Percentiles rank a stretch among this genome's conserved stretches.
phyloP scores from a whole-genome alignment of 2,888 invertebrate genomes.

The Philhelius pedissequus region DNA sequence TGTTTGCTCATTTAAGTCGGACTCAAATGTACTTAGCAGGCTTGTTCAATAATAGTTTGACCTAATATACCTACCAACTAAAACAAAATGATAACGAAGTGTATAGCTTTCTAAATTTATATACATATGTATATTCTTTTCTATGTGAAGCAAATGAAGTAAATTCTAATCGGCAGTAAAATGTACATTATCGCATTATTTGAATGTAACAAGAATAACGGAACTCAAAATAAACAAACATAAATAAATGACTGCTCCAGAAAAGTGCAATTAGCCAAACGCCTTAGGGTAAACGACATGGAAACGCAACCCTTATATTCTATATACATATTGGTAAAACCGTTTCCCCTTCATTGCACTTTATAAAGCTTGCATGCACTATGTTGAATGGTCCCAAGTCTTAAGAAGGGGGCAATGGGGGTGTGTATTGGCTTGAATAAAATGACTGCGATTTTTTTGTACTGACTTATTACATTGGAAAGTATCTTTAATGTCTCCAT shows the following conservation, averaged over 20 bases:
- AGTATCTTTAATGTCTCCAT: slow-evolving; percentile 6
- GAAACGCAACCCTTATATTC: slow-evolving; percentile 57
- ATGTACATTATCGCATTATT: slow-evolving; percentile 66
- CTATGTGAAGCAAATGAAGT: slow-evolving; percentile 33
- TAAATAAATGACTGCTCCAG: slow-evolving; percentile 55
- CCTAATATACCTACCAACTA: too few relatives aligned
- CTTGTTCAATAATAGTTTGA: too few relatives aligned
- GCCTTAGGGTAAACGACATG: slow-evolving; percentile 64
- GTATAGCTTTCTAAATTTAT: too few relatives aligned
- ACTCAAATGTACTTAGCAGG: too few relatives aligned
- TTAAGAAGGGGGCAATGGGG: neutral
- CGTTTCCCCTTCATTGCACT: slow-evolving; percentile 54
- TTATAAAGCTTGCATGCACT: slow-evolving; percentile 19
- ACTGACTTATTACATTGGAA: slow-evolving; percentile 26
- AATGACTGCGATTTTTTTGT: slow-evolving; percentile 48
- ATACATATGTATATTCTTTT: neutral
- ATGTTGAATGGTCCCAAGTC: neutral
- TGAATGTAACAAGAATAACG: slow-evolving; percentile 46
- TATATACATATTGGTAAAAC: slow-evolving; percentile 17
- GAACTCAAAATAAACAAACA: slow-evolving; percentile 44
- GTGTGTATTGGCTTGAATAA: neutral
- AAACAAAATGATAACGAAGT: slow-evolving; percentile 26
- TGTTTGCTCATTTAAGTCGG: too few relatives aligned
- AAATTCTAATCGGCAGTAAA: slow-evolving; percentile 61
- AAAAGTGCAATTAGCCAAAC: slow-evolving; percentile 64